Conservation (phyloP, 2,113 vertebrate genomes). For the Chelonoidis abingdonii region DNA sequence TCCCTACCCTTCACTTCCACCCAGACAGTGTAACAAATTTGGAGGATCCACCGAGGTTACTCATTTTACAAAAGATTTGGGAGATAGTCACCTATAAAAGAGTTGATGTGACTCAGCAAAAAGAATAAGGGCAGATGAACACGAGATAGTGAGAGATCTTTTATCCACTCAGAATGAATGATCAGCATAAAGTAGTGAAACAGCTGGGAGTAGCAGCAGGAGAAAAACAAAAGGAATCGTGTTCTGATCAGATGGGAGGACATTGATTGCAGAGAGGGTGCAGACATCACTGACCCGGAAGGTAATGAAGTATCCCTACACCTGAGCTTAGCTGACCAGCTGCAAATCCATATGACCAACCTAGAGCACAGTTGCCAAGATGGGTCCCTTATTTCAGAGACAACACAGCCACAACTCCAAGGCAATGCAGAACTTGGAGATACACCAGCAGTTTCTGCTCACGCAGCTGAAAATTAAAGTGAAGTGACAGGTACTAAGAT, state of each 20-base stretch:
- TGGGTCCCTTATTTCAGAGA: background rate
- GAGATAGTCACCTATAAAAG: background rate
- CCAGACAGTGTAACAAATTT: background rate
- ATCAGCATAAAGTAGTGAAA: background rate
- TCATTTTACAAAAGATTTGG: background rate
- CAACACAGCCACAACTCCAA: background rate
- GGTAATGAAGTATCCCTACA: background rate
- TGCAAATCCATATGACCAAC: background rate
- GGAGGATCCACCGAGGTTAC: background rate
- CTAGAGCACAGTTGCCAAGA: background rate
- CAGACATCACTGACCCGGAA: background rate
- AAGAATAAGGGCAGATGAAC: background rate
- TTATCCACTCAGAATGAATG: too few relatives aligned
- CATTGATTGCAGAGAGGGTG: background rate
- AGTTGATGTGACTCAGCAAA: background rate
- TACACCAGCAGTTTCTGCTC: background rate
- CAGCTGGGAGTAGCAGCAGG: background rate
- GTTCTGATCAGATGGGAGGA: background rate
- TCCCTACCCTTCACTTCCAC: background rate
- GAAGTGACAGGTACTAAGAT: too few relatives aligned
- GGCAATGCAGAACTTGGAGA: background rate
- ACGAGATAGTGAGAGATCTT: background rate
- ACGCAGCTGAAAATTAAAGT: background rate
- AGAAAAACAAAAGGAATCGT: background rate
- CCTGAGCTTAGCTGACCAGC: background rate